Evolutionary conservation across 30 jellyfish, hydroid and myxozoan genomes (phyloP), one percentile per base, ranked within the genome.

Genomic region (Phacellophora camtschatica): DNA sequence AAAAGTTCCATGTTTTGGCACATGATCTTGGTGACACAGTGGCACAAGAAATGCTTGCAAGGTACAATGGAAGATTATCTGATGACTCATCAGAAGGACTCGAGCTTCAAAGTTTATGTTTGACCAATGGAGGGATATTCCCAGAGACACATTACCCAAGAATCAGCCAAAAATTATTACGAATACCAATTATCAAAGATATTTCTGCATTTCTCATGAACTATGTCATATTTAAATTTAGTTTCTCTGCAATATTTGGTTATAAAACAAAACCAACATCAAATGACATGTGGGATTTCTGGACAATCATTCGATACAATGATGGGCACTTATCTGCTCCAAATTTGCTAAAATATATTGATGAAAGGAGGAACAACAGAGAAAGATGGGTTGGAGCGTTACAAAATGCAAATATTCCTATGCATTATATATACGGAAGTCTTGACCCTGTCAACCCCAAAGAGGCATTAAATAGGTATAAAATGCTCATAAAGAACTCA

Each of bases 21-120:
- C 98, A 90, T 66, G 96, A 90, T 78, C 76, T 82, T 43, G 98
- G 98, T 1, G 98, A 83, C 74, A 83, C 98, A 16, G 98, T 90
- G 30, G 96, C 96, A 3, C 98, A 90, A 55, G 98, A 90, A 59
- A 63, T 90, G 81, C 37, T 94, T 9, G 86, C 98, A 15, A 77
- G 98, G 96, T 58, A 37, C n/a, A n/a, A n/a, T n/a, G n/a, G n/a
- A n/a, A n/a, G n/a, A n/a, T n/a, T n/a, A n/a, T n/a, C n/a, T n/a
- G n/a, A n/a, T n/a, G n/a, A n/a, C n/a, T n/a, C n/a, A n/a, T n/a
- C n/a, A n/a, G 64, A 50, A 2, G 79, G 80, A 15, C 67, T 84
- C 24, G 28, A 8, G 15, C 65, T 91, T 42, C 43, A 78, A 35
- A 91, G 98, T 77, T 30, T 91, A 7, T 91, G 98, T 70, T 56